Base-by-base conservation (phyloP, 1,140 invertebrate species). In the Nasonia vitripennis region DNA sequence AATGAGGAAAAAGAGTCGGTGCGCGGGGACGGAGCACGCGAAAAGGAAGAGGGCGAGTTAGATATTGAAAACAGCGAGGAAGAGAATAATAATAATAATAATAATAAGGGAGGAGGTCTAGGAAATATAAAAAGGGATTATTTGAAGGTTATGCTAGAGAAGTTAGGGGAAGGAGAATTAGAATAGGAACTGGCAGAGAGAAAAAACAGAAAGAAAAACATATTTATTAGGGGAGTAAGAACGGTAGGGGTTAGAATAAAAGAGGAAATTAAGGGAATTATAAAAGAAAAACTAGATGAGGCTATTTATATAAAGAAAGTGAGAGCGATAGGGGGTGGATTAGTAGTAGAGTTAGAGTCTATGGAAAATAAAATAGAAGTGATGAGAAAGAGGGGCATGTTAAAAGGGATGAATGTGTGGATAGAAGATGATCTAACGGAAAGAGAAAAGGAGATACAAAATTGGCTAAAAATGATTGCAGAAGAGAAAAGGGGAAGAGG, bases 161-260 rank as follows among this genome's bases (percentile, higher is more conserved):
- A n/a, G 74, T 2, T 45, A 14, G 37, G 23, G 12, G 14, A 51
- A 27, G 23, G n/a, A 31, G 51, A 62, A 17, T 78, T 12, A 10
- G 77, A 78, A 27, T 78, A 1, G n/a, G 77, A 27, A 78, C 34
- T 31, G n/a, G 27, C 17, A 78, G 77, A 55, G 23, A 78, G 77
- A 78, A 78, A n/a, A 78, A 23, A 2, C 12, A 37, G 74, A 27
- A 75, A 45, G 17, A 75, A 75, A 11, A 75, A 45, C n/a, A 45
- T 75, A 20, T 75, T 75, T 41, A n/a, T 75, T 5, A 75, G 23
- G 23, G 37, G 74, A 5, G n/a, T 75, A 14, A 37, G 74, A 20
- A 75, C 74, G 4, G 31, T 37, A 37, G 74, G 74, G 7, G 74
- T 2, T 12, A 34, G 7, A 27, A 37, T 75, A 37, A 45, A 20